Evolutionary conservation across 1,140 invertebrate genomes (phyloP).

Genomic region (Ips typographus): DNA sequence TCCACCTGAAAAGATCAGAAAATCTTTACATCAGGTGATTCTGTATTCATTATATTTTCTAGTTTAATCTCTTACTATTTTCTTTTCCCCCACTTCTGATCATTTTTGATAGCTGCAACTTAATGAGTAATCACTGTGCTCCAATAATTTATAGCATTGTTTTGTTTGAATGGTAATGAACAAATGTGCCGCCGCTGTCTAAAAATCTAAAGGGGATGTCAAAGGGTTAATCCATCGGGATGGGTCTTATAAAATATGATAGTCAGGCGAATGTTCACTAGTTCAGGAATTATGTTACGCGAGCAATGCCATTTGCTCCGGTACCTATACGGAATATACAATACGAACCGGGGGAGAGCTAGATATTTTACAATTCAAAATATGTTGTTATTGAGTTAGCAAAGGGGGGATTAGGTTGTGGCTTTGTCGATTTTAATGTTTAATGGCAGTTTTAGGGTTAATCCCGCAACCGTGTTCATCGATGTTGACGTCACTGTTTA

Average conservation of each 20-base stretch:
- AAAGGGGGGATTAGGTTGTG: conserved; percentile 17
- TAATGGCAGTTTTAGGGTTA: conserved; percentile 8
- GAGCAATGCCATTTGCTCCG: conserved; percentile 16
- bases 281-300: conserved; percentile 25
- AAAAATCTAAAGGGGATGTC: conserved; percentile 5
- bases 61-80: too few relatives aligned
- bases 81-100: too few relatives aligned
- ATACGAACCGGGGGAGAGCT: background rate
- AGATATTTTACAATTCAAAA: conserved; percentile 23
- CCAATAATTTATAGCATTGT: too few relatives aligned
- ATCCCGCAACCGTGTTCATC: background rate
- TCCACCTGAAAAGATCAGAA: too few relatives aligned
- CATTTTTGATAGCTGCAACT: too few relatives aligned
- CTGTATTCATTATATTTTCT: too few relatives aligned
- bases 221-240: conserved; percentile 21
- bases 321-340: conserved; percentile 18
- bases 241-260: conserved; percentile 20
- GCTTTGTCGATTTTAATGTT: conserved; percentile 17
- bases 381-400: conserved; percentile 22
- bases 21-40: too few relatives aligned
- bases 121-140: too few relatives aligned
- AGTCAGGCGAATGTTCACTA: conserved; percentile 12
- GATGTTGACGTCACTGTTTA: background rate
- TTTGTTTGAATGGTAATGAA: background rate
- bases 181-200: background rate